Evolutionary conservation across 2,113 vertebrate species (phyloP).

Genomic region (Larimichthys polyactis): DNA sequence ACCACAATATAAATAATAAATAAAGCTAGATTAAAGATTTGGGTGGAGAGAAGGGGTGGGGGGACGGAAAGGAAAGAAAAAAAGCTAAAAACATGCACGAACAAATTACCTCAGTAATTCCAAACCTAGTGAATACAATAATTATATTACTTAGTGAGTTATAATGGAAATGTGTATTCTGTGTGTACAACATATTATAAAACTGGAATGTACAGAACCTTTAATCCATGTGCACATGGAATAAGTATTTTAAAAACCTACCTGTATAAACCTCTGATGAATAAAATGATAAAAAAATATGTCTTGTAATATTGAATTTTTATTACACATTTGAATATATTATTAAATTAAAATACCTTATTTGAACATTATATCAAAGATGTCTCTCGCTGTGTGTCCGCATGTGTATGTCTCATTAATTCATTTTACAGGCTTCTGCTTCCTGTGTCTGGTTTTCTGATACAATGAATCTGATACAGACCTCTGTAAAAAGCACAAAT

Average conservation of each 20-base stretch:
- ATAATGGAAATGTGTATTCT: slow-evolving; percentile 4
- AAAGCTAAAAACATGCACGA: slow-evolving; percentile 9
- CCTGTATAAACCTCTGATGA: slow-evolving; percentile 17
- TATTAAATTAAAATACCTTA: neutral
- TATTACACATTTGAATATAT: neutral
- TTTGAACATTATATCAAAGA: neutral
- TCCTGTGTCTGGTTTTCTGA: slow-evolving; percentile 20
- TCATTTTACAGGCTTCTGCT: slow-evolving; percentile 48
- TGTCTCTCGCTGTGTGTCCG: too few relatives aligned
- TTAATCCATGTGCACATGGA: neutral
- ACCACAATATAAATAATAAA: neutral
- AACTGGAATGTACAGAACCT: slow-evolving; percentile 31
- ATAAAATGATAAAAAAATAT: slow-evolving; percentile 44
- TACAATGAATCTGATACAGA: neutral
- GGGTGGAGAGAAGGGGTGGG: too few relatives aligned
- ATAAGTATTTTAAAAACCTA: slow-evolving; percentile 6
- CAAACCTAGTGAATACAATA: slow-evolving; percentile 13
- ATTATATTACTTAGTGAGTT: slow-evolving; percentile 11
- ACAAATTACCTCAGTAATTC: slow-evolving; percentile 47
- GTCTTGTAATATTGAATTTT: slow-evolving; percentile 9
- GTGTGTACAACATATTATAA: neutral
- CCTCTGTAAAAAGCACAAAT: slow-evolving; percentile 13
- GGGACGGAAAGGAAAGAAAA: slow-evolving; percentile 29
- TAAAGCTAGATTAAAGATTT: neutral
- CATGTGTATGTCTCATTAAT: slow-evolving; percentile 3